Conservation (phyloP, 2,888 invertebrate genomes). For the Pinctada fucata region DNA sequence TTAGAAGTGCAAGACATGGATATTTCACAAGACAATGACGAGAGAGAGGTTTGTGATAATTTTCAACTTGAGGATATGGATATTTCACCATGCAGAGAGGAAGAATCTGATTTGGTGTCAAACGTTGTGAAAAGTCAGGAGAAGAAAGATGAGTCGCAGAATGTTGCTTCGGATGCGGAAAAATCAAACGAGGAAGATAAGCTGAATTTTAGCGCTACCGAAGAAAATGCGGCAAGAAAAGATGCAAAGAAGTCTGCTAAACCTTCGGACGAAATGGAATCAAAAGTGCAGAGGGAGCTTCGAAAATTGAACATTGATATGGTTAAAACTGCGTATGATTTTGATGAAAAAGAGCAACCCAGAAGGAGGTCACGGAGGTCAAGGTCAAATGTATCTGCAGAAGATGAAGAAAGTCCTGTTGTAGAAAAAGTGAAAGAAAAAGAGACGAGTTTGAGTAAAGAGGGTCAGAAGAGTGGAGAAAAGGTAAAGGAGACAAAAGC, state of each 20-base stretch:
- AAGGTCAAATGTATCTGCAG: slow-evolving; percentile 35
- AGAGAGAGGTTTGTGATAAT: background rate
- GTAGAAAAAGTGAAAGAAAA: slow-evolving; percentile 11
- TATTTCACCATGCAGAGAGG: background rate
- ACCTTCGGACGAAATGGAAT: background rate
- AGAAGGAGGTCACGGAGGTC: slow-evolving; percentile 35
- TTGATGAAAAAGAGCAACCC: slow-evolving; percentile 16
- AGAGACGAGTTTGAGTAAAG: slow-evolving; percentile 7
- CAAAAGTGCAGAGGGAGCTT: slow-evolving; percentile 16
- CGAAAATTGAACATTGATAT: slow-evolving; percentile 20
- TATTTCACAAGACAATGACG: background rate
- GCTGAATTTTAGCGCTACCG: background rate
- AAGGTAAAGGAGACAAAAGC: slow-evolving; percentile 4
- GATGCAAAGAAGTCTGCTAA: background rate
- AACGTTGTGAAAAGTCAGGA: background rate
- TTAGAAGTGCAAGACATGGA: background rate
- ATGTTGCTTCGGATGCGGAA: background rate
- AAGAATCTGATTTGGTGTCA: background rate
- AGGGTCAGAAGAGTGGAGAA: slow-evolving; percentile 1
- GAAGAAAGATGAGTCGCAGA: background rate
- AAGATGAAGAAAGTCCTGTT: slow-evolving; percentile 8
- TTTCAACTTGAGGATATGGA: background rate
- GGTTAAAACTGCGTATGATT: slow-evolving; percentile 21
- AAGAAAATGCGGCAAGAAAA: background rate
- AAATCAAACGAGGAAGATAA: background rate